phyloP scores from a whole-genome alignment of 2,888 invertebrate species.

The Lepetodrilus schrolli region DNA sequence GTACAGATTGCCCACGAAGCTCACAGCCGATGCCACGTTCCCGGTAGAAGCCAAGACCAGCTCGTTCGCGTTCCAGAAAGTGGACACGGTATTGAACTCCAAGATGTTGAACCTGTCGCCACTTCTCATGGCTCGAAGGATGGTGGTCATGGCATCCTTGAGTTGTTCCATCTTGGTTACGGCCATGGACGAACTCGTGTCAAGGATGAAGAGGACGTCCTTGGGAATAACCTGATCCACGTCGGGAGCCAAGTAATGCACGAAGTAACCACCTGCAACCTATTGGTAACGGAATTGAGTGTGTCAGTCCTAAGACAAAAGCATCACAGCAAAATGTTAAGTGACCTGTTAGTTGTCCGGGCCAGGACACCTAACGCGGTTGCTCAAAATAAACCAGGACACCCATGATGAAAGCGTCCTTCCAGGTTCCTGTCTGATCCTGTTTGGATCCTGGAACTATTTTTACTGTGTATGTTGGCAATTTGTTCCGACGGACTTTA shows the following conservation, averaged over 20 bases:
- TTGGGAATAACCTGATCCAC: slow-evolving; percentile 76
- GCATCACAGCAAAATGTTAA: too few relatives aligned
- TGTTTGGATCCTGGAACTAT: too few relatives aligned
- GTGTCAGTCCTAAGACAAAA: too few relatives aligned
- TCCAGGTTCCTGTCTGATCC: too few relatives aligned
- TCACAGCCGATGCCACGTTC: not conserved
- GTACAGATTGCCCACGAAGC: not conserved
- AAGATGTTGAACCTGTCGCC: slow-evolving; percentile 56
- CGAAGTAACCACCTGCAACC: slow-evolving; percentile 81
- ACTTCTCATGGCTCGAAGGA: slow-evolving; percentile 45
- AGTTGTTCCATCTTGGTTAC: slow-evolving; percentile 82
- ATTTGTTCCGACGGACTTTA: too few relatives aligned
- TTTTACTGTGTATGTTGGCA: too few relatives aligned
- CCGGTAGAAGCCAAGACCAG: not conserved
- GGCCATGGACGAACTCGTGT: slow-evolving; percentile 85
- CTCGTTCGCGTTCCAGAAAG: not conserved
- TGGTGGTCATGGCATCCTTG: slow-evolving; percentile 61
- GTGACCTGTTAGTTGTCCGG: too few relatives aligned
- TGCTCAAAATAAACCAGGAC: too few relatives aligned
- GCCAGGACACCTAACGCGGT: too few relatives aligned
- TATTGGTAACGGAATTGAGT: too few relatives aligned
- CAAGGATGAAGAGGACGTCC: slow-evolving; percentile 84
- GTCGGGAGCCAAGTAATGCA: slow-evolving; percentile 84
- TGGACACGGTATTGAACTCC: slow-evolving; percentile 33
- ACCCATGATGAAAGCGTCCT: too few relatives aligned